Conservation (phyloP, 2,113 vertebrate species). For the Epinephelus fuscoguttatus region DNA sequence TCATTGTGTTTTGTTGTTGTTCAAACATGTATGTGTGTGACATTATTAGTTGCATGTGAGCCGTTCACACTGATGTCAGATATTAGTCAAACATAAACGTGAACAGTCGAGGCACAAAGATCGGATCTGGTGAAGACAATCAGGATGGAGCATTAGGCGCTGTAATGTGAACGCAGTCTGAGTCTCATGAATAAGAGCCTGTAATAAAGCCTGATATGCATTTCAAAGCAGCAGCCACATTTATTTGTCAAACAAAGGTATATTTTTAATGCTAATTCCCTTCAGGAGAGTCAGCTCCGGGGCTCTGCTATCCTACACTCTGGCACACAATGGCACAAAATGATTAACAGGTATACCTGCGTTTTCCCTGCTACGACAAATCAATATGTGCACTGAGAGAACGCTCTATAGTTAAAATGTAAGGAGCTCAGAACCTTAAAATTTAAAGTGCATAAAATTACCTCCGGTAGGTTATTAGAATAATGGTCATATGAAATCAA, state of each 20-base stretch:
- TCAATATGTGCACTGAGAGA: neutral
- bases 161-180: no score
- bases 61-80: no score
- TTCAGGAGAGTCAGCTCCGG: neutral
- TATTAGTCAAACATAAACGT: no score
- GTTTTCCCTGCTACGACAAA: neutral
- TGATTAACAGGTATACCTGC: neutral
- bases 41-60: no score
- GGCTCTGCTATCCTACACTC: neutral
- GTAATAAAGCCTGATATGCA: neutral
- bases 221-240: neutral
- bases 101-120: no score
- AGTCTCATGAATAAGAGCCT: neutral
- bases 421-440: neutral
- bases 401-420: neutral
- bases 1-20: no score
- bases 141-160: no score
- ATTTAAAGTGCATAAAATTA: neutral
- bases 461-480: neutral
- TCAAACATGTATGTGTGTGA: no score
- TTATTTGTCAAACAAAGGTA: neutral
- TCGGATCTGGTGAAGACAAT: no score
- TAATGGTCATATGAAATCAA: slow-evolving; percentile 31
- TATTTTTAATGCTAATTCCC: neutral
- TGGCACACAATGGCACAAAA: neutral